These are phyloP conservation scores for Trichomycterus rosablanca DNA, from an alignment of 2,113 vertebrate species.

Conservation along the genomic window DNA sequence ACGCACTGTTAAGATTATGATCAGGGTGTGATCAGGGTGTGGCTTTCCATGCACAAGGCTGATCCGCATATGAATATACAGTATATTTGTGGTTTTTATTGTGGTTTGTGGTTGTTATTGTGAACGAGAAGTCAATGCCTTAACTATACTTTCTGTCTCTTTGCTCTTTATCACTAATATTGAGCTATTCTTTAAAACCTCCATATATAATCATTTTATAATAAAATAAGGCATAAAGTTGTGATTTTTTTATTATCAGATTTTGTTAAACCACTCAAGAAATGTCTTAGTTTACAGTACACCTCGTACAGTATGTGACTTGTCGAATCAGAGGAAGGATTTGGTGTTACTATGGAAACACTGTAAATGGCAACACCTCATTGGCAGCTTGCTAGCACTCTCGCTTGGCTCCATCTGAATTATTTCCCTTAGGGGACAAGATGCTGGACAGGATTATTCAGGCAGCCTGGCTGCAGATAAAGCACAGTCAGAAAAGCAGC, in stretches of 20 bases:
- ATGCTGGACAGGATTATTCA: slow-evolving; percentile 49
- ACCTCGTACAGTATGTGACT: slow-evolving; percentile 11
- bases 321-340: slow-evolving; percentile 29
- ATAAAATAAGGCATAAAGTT: not conserved
- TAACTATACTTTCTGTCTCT: too few relatives aligned
- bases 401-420: slow-evolving; percentile 40
- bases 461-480: slow-evolving; percentile 46
- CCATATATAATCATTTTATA: not conserved
- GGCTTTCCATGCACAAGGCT: too few relatives aligned
- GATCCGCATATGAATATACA: too few relatives aligned
- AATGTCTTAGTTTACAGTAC: slow-evolving; percentile 1
- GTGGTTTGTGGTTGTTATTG: not conserved
- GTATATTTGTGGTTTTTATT: not conserved
- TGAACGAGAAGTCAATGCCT: not conserved
- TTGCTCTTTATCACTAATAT: too few relatives aligned
- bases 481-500: slow-evolving; percentile 29
- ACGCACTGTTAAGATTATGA: too few relatives aligned
- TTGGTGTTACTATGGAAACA: slow-evolving; percentile 67
- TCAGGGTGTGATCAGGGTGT: too few relatives aligned
- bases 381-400: slow-evolving; percentile 52
- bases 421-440: slow-evolving; percentile 45
- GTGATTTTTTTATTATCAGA: too few relatives aligned
- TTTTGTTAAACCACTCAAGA: not conserved
- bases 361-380: slow-evolving; percentile 40
- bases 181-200: not conserved